A percentile compares a stretch with the other conserved stretches of the same genome.
Evolutionary conservation across 2,888 invertebrate species (phyloP).

Genomic region (Spilosoma lubricipeda): DNA sequence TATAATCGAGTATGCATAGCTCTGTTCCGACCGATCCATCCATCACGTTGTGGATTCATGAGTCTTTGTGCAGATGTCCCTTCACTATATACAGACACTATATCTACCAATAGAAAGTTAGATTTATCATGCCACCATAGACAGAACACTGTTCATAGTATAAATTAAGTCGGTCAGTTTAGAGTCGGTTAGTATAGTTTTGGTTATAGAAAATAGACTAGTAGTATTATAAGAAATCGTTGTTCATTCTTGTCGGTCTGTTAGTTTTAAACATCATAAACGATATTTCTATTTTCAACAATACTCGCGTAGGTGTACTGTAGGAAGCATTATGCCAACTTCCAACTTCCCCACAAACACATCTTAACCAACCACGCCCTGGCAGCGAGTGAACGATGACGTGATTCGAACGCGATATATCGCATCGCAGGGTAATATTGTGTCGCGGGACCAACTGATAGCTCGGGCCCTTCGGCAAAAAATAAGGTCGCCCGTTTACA

Average conservation of each 20-base stretch:
- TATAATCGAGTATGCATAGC: conserved; percentile 46
- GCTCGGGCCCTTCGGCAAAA: conserved; percentile 79
- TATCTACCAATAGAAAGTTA: conserved; percentile 34
- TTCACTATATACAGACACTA: conserved; percentile 70
- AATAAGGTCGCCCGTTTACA: conserved; percentile 84
- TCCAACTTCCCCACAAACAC: conserved; percentile 66
- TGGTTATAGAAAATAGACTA: background rate
- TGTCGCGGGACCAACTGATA: conserved; percentile 80
- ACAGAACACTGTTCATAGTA: conserved; percentile 49
- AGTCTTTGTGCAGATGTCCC: conserved; percentile 74
- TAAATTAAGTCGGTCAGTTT: conserved; percentile 50
- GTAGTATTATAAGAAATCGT: background rate
- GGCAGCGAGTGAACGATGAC: conserved; percentile 76
- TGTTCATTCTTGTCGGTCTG: background rate
- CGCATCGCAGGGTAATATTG: conserved; percentile 80
- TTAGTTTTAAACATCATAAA: background rate
- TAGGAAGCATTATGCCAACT: conserved; percentile 62
- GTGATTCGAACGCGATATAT: conserved; percentile 81
- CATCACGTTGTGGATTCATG: conserved; percentile 81
- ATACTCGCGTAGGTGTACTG: conserved; percentile 25
- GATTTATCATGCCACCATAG: conserved; percentile 47
- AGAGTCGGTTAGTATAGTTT: background rate
- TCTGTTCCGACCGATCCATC: conserved; percentile 68
- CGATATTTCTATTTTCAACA: background rate
- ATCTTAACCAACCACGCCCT: conserved; percentile 72